Base-by-base conservation (phyloP, 2,888 invertebrate species). In the Limnephilus marmoratus region DNA sequence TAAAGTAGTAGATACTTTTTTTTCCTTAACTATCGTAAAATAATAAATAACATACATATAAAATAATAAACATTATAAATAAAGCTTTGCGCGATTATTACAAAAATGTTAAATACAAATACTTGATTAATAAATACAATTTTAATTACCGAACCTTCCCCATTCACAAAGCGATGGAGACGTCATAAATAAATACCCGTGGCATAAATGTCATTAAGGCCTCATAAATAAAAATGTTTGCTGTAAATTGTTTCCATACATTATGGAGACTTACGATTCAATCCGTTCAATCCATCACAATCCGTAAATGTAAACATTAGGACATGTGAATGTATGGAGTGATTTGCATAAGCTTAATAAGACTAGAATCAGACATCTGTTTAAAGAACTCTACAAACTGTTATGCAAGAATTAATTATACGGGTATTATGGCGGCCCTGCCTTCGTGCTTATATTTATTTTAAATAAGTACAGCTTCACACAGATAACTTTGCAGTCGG, bases 391-490 rank as follows among this genome's bases (percentile, higher is more conserved):
- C 68, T 68, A 68, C 18, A 18, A 68, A 68, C 68, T 34, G 81
- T 89, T 89, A 81, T 89, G 81, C 81, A 89, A 68, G 68, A 68
- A 81, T 80, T 80, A 89, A 80, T 89, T 37, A 86, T n/a, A 89
- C 80, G 88, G 12, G 45, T 45, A 45, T 45, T 45, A 45, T 45
- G 45, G 81, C 41, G 88, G 29, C 37, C 88, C 80, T 80, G 29
- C 24, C 88, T 34, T 34, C 37, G 9, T 41, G 68, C 68, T 68
- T 68, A 24, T 68, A 68, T 68, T n/a, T 68, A 68, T 68, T 68
- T 24, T 68, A 24, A 68, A 4, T 68, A 68, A n/a, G 68, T 9
- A 68, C 68, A 68, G 68, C 5, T 68, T 68, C 18, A 68, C 68
- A 68, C 24, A 3, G 68, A 7, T 24, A 68, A 24, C 68, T 68